A percentile compares a stretch with the other conserved stretches of the same genome.
These are phyloP conservation scores for Gulo gulo DNA, from an alignment of 2,113 vertebrate genomes.

Conservation along the genomic window DNA sequence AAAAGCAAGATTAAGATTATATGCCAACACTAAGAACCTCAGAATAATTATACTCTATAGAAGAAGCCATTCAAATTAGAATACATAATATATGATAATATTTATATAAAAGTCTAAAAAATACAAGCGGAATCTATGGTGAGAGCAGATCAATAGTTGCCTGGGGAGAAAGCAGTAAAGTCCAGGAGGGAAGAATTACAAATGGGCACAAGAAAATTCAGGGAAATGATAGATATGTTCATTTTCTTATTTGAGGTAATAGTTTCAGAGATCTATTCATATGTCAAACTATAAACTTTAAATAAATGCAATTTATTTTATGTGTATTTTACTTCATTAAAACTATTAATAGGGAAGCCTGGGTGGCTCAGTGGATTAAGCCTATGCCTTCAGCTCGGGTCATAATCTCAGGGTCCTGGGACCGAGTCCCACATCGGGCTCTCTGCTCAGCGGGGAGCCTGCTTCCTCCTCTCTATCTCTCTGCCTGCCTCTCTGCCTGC, in stretches of 20 bases:
- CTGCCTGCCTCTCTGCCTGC: too few species aligned
- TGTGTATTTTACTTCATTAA: not conserved
- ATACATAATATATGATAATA: not conserved
- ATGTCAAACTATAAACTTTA: not conserved
- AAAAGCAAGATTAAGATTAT: not conserved
- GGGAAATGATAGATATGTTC: not conserved
- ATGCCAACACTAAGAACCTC: not conserved
- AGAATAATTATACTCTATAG: not conserved
- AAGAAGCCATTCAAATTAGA: not conserved
- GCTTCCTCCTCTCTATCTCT: too few species aligned
- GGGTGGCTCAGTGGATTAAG: too few species aligned
- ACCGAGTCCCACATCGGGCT: too few species aligned
- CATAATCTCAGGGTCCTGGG: too few species aligned
- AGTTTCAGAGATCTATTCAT: not conserved
- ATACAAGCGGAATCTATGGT: not conserved
- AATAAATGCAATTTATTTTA: not conserved
- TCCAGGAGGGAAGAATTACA: not conserved
- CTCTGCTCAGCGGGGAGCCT: too few species aligned
- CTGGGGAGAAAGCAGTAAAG: too few species aligned
- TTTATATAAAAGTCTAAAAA: not conserved
- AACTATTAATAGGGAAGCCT: not conserved
- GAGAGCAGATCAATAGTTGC: not conserved
- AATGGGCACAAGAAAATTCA: not conserved
- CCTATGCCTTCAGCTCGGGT: too few species aligned
- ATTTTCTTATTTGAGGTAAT: not conserved